These are phyloP conservation scores for Agonopterix alstromeriana DNA, from an alignment of 2,888 invertebrate species.

Conservation along the genomic window DNA sequence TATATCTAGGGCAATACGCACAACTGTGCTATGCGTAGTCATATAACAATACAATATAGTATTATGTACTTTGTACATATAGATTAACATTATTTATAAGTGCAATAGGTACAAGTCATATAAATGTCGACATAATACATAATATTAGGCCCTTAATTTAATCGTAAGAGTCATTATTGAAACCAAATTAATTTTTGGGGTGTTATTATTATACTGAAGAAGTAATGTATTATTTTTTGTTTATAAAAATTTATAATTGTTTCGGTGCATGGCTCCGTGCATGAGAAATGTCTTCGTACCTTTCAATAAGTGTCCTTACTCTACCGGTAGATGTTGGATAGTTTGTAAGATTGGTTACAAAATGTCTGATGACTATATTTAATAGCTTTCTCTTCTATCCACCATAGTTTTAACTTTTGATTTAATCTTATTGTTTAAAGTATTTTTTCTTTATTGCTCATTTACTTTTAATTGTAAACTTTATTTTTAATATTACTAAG, in stretches of 20 bases:
- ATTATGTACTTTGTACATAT: conserved; percentile 28
- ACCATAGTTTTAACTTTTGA: neutral
- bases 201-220: conserved; percentile 13
- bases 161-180: neutral
- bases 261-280: conserved; percentile 40
- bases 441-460: conserved; percentile 6
- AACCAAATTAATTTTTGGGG: neutral
- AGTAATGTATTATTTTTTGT: conserved; percentile 12
- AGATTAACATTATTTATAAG: conserved; percentile 30
- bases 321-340: conserved; percentile 6
- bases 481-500: conserved; percentile 5
- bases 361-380: too few relatives aligned
- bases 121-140: conserved; percentile 35
- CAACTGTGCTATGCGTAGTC: conserved; percentile 44
- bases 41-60: conserved; percentile 29
- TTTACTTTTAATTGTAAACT: conserved; percentile 1
- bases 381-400: too few relatives aligned
- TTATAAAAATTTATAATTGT: conserved; percentile 15
- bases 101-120: conserved; percentile 62
- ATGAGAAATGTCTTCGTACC: conserved; percentile 22
- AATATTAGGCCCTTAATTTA: conserved; percentile 19
- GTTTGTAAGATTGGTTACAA: neutral
- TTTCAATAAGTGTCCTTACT: conserved; percentile 14
- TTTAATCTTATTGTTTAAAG: conserved; percentile 1
- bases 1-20: conserved; percentile 33